phyloP scores from a whole-genome alignment of 2,113 vertebrate species.

The Danio rerio region GRCz12tu NC_133188.1:37858501-37859000 shows the following conservation, averaged over 20 bases:
- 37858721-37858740: conserved; percentile 54
- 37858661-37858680: conserved; percentile 21
- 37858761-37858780: conserved; percentile 44
- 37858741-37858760: conserved; percentile 6
- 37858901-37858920: conserved; percentile 64
- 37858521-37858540: no score
- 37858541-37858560: no score
- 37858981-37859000: conserved; percentile 71
- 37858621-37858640: neutral
- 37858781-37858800: conserved; percentile 55
- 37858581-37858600: no score
- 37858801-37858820: conserved; percentile 75
- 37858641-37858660: neutral
- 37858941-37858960: conserved; percentile 21
- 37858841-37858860: conserved; percentile 69
- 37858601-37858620: neutral
- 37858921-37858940: conserved; percentile 75
- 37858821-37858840: conserved; percentile 77
- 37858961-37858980: conserved; percentile 56
- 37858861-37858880: conserved; percentile 75
- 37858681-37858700: neutral
- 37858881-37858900: conserved; percentile 72
- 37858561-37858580: no score
- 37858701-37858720: conserved; percentile 50
- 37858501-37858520: no score